Percentiles rank a stretch among this genome's conserved stretches.
These are phyloP conservation scores for Puntigrus tetrazona DNA, from an alignment of 2,113 vertebrate species.

Conservation along the genomic window DNA sequence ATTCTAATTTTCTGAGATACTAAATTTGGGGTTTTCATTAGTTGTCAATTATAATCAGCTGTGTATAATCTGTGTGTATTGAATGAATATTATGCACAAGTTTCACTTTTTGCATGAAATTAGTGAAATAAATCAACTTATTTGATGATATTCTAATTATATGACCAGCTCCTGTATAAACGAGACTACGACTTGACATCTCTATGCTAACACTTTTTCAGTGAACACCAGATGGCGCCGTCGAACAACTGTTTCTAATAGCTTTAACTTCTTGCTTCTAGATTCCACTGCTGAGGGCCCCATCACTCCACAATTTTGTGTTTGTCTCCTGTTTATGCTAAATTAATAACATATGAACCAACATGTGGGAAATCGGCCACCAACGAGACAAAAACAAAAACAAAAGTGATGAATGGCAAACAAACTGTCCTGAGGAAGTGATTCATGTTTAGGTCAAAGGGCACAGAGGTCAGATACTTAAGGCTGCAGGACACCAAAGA, in stretches of 20 bases:
- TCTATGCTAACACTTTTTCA: neutral
- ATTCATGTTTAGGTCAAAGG: constrained; percentile 26
- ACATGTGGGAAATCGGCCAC: neutral
- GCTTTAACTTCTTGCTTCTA: neutral
- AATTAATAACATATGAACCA: neutral
- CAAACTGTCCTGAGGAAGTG: neutral
- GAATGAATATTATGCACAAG: too few species aligned
- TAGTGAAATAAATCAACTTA: too few species aligned
- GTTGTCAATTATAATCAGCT: too few species aligned
- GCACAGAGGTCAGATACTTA: neutral
- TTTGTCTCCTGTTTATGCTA: constrained; percentile 9
- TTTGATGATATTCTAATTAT: too few species aligned
- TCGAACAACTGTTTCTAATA: neutral
- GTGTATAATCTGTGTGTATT: too few species aligned
- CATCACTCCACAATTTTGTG: neutral
- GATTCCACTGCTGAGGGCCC: neutral
- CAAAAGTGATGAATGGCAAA: constrained; percentile 12
- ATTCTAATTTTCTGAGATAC: too few species aligned
- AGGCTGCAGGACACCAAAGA: neutral
- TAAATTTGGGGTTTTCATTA: too few species aligned
- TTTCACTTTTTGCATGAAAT: too few species aligned
- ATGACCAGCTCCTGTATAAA: too few species aligned
- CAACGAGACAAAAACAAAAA: constrained; percentile 12
- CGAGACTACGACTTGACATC: neutral
- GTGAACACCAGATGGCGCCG: constrained; percentile 7